A percentile compares a stretch with the other conserved stretches of the same genome.
Conservation (phyloP, 2,888 invertebrate genomes). For the Escarpia spicata region DNA sequence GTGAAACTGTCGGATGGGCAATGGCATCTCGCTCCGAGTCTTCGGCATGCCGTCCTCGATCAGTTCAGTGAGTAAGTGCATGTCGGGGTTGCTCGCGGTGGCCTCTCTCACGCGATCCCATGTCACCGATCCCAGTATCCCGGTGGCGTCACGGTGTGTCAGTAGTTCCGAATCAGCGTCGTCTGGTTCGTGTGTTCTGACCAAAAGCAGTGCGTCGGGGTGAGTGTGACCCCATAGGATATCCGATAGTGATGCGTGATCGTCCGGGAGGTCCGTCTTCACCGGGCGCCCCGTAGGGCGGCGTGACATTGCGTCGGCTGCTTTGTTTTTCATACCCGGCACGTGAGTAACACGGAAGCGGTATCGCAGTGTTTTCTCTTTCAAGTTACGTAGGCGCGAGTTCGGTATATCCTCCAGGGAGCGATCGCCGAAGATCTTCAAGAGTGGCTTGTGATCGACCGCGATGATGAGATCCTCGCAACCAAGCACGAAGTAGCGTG, state of each 20-base stretch:
- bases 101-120: slow-evolving; percentile 42
- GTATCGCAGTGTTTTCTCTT: slow-evolving; percentile 39
- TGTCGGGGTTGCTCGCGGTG: slow-evolving; percentile 40
- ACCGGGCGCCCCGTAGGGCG: too few species aligned
- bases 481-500: slow-evolving; percentile 34
- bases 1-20: background rate
- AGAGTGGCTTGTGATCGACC: slow-evolving; percentile 32
- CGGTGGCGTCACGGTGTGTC: slow-evolving; percentile 18
- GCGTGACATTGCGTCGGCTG: too few species aligned
- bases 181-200: too few species aligned
- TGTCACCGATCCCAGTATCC: slow-evolving; percentile 35
- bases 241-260: too few species aligned
- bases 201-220: too few species aligned
- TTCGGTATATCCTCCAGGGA: slow-evolving; percentile 36
- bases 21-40: slow-evolving; percentile 21
- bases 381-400: slow-evolving; percentile 44
- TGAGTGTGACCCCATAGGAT: too few species aligned
- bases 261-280: too few species aligned
- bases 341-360: too few species aligned
- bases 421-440: slow-evolving; percentile 35
- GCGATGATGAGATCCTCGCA: slow-evolving; percentile 34
- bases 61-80: slow-evolving; percentile 30
- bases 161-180: too few species aligned
- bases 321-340: too few species aligned
- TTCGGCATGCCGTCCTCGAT: slow-evolving; percentile 37